Base-by-base conservation (phyloP, 2,113 vertebrate genomes). In the Mustela nigripes region DNA sequence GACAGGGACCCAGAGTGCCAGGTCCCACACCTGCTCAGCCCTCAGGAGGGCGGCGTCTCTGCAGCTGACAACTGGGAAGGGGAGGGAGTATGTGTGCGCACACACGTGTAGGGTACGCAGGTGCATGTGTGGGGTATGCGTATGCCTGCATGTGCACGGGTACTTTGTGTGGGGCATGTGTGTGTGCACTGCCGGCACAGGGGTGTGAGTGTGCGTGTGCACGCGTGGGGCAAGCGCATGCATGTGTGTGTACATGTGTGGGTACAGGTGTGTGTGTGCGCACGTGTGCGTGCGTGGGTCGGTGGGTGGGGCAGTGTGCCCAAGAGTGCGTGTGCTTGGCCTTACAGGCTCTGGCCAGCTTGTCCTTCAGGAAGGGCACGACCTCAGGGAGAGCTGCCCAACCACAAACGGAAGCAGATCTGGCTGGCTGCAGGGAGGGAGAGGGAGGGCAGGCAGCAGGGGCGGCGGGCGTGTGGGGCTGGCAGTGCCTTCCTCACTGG, bases 161-260 rank as follows among this genome's bases (percentile, higher is more conserved):
- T 26, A 1, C 24, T 56, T 18, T 18, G 28, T 22, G 26, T 10
- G 11, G 53, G 63, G 63, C 11, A 63, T 1, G 26, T 7, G 33
- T 33, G 11, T 62, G 65, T 18, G 31, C 21, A 24, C 8, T 12
- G 12, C 28, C 3, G 5, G 28, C 28, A 12, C 2, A 3, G 4
- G 7, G 28, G n/a, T 10, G 16, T 62, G 60, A 9, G 2, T 11
- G 60, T 62, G 60, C 22, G 2, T 11, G 60, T 10, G 22, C 58
- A 22, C 6, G 56, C 0, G 15, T 7, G 56, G 56, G 56, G 56
- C 18, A 56, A 16, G 16, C 4, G 53, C 53, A 56, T 5, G 15
- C 16, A 2, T 56, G 5, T 56, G 56, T 5, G 0, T 60, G 21
- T 22, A 22, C 19, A 60, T 1, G 21, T 0, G 26, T 5, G 60